phyloP scores from a whole-genome alignment of 2,797 vertebrate genomes.

The Leucoraja ocellata region DNA sequence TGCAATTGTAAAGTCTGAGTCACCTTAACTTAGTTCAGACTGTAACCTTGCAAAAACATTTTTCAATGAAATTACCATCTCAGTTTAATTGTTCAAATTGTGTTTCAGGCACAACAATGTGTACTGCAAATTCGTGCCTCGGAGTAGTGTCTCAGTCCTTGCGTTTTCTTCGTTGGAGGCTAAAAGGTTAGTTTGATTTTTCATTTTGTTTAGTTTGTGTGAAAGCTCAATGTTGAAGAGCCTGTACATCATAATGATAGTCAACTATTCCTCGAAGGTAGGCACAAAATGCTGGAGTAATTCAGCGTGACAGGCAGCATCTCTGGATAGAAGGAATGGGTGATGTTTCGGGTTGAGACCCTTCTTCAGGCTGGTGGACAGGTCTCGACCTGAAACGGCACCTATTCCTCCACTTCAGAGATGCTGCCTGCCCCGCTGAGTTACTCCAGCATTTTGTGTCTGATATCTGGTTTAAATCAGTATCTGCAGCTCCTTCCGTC shows the following conservation, averaged over 20 bases:
- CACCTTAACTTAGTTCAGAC: not conserved
- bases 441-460: too few species aligned
- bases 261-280: not conserved
- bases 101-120: conserved; percentile 54
- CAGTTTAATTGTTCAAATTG: not conserved
- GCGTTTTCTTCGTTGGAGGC: conserved; percentile 45
- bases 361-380: too few species aligned
- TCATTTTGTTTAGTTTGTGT: not conserved
- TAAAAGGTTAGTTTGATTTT: conserved; percentile 14
- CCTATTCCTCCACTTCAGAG: too few species aligned
- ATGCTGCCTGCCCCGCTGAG: too few species aligned
- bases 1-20: not conserved
- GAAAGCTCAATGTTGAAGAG: not conserved
- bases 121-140: conserved; percentile 57
- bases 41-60: not conserved
- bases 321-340: too few species aligned
- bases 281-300: too few species aligned
- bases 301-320: too few species aligned
- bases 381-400: too few species aligned
- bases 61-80: not conserved
- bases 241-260: not conserved
- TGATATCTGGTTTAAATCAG: too few species aligned
- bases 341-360: too few species aligned
- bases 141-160: conserved; percentile 51
- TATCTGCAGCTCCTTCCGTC: not conserved